A percentile compares a stretch with the other conserved stretches of the same genome.
phyloP scores from a whole-genome alignment of 2,888 invertebrate genomes.

The Eupithecia insigniata region DNA sequence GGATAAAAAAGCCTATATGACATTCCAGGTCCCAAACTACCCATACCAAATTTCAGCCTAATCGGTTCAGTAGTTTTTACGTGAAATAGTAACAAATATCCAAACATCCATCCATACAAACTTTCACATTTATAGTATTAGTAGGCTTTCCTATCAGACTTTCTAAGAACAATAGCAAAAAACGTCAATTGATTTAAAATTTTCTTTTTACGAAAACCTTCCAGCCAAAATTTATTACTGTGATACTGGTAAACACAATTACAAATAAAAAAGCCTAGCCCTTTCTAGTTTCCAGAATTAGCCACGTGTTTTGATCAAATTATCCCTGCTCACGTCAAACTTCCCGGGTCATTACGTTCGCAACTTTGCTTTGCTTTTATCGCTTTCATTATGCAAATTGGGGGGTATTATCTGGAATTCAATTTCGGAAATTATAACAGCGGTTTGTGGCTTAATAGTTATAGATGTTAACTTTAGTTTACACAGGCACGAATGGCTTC shows the following conservation, averaged over 20 bases:
- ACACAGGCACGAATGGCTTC: neutral
- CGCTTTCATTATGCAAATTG: conserved; percentile 66
- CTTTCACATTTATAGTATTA: no score
- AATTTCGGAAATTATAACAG: conserved; percentile 72
- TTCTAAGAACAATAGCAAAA: no score
- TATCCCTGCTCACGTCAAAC: conserved; percentile 9
- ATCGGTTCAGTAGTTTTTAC: no score
- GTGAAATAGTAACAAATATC: no score
- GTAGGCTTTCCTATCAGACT: no score
- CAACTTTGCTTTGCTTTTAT: conserved; percentile 19
- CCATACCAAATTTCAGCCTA: no score
- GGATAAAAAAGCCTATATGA: no score
- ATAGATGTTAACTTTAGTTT: conserved; percentile 6
- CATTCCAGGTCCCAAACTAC: no score
- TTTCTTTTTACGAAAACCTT: no score
- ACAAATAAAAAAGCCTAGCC: neutral
- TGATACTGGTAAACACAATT: neutral
- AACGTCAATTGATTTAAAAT: no score
- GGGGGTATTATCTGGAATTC: conserved; percentile 69
- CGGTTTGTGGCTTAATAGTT: conserved; percentile 54
- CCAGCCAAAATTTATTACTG: no score
- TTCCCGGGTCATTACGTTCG: conserved; percentile 24
- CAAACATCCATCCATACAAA: no score
- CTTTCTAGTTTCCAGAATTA: neutral
- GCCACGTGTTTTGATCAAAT: conserved; percentile 12